Percentiles rank a stretch among this genome's conserved stretches.
Evolutionary conservation across 2,113 vertebrate species (phyloP).

Genomic region (Alces alces): DNA sequence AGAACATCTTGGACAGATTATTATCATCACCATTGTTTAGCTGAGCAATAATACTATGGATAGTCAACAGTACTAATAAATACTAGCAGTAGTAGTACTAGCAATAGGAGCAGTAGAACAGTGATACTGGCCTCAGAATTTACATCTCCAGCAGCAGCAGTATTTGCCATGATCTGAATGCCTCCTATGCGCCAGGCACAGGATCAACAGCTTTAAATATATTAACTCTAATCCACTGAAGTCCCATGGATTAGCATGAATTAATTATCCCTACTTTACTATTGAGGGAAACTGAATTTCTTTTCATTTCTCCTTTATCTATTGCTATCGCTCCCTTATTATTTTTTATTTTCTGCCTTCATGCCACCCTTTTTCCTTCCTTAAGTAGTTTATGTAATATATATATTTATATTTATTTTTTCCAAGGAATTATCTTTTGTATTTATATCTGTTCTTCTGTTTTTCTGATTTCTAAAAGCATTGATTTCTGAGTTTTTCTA

Average conservation of each 20-base stretch:
- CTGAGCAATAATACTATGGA: neutral
- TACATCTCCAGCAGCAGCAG: neutral
- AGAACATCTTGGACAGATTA: neutral
- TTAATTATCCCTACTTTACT: neutral
- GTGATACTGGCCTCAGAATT: neutral
- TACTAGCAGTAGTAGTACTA: accelerated
- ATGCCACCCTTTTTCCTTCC: neutral
- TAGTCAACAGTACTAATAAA: accelerated
- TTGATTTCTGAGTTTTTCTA: neutral
- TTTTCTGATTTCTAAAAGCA: neutral
- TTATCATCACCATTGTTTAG: too few relatives aligned
- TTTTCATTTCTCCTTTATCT: neutral
- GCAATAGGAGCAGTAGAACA: too few relatives aligned
- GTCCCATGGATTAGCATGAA: neutral
- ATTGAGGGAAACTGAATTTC: neutral
- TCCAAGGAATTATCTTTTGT: neutral
- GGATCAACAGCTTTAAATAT: neutral
- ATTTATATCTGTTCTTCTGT: neutral
- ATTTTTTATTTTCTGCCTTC: neutral
- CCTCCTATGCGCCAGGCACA: accelerated
- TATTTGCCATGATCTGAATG: neutral
- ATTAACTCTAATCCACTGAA: neutral
- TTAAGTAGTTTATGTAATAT: neutral
- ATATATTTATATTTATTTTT: neutral
- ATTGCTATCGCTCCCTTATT: neutral